Evolutionary conservation across 2,113 vertebrate genomes (phyloP).

Genomic region (Acinonyx jubatus): DNA sequence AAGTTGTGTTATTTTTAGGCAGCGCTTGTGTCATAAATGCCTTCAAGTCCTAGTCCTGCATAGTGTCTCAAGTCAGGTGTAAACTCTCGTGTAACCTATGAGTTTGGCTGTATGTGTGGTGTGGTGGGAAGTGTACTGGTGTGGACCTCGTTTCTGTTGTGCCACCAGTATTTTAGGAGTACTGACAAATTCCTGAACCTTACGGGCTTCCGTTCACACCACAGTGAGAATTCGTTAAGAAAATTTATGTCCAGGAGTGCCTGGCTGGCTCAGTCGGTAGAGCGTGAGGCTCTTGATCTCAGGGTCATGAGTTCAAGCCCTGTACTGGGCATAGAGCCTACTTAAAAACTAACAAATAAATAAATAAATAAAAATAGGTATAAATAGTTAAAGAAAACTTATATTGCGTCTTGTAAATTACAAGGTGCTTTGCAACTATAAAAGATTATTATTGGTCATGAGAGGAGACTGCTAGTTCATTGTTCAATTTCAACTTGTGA

Average conservation of each 20-base stretch:
- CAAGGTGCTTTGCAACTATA: not conserved
- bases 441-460: not conserved
- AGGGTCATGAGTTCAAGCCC: not conserved
- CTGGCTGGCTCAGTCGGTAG: not conserved
- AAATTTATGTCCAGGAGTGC: not conserved
- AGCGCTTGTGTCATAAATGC: not conserved
- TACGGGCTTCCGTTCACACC: not conserved
- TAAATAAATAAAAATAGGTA: not conserved
- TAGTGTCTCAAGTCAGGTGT: accelerated
- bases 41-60: not conserved
- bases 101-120: not conserved
- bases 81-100: accelerated
- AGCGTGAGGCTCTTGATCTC: not conserved
- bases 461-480: not conserved
- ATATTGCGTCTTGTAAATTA: not conserved
- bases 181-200: not conserved
- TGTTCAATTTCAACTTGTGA: not conserved
- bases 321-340: not conserved
- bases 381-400: not conserved
- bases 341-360: not conserved
- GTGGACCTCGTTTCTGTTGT: not conserved
- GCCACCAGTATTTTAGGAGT: not conserved
- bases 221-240: not conserved
- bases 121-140: not conserved
- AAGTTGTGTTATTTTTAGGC: not conserved